Percentiles rank a stretch among this genome's conserved stretches.
Conservation (phyloP, 2,113 vertebrate genomes). For the Philantomba maxwellii region DNA sequence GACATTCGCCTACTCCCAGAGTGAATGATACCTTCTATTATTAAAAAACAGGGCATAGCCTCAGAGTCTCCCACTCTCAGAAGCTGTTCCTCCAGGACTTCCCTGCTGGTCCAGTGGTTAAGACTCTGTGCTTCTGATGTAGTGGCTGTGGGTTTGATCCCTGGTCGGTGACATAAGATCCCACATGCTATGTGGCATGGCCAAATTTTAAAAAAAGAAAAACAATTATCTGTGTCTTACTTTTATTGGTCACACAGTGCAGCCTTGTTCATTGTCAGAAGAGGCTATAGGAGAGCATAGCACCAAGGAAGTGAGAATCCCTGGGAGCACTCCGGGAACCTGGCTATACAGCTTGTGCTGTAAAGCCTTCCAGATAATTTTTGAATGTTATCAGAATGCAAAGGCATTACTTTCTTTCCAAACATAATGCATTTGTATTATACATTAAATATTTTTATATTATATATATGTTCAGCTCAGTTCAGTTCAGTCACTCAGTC, state of each 20-base stretch:
- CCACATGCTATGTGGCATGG: neutral
- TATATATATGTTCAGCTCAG: neutral
- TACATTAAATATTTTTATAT: neutral
- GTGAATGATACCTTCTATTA: neutral
- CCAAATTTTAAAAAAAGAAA: neutral
- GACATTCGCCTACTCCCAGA: neutral
- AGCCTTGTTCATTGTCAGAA: neutral
- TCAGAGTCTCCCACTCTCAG: neutral
- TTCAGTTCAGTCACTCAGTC: too few relatives aligned
- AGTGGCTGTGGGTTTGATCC: neutral
- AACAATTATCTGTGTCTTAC: neutral
- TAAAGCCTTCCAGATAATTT: neutral
- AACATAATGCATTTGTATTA: neutral
- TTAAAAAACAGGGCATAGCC: neutral
- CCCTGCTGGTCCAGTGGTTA: neutral
- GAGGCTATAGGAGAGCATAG: neutral
- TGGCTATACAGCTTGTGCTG: neutral
- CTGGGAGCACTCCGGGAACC: neutral
- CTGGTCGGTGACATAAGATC: neutral
- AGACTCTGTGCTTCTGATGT: neutral
- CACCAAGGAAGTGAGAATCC: neutral
- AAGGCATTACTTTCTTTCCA: neutral
- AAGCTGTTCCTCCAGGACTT: neutral
- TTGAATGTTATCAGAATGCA: neutral
- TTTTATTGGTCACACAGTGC: neutral